Evolutionary conservation across 1,140 invertebrate species (phyloP), one percentile per base, ranked within the genome.

Genomic region (Zaprionus nigranus): DNA sequence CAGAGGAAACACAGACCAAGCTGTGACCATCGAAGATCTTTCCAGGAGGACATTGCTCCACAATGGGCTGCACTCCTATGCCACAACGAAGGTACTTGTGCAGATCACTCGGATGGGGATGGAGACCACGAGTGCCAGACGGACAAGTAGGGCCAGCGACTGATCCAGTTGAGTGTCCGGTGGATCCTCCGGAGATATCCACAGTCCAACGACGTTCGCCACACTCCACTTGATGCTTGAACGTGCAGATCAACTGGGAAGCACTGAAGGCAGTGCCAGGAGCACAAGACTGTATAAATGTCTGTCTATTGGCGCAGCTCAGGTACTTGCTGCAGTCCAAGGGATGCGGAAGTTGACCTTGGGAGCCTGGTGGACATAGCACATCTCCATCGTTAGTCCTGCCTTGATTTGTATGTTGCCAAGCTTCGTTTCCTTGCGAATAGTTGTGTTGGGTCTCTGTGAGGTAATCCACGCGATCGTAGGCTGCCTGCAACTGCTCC

Each of bases 211-310:
- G 36, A 12, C 59, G 40, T 12, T 57, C 11, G 2, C 75, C 68
- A 63, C 93, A 94, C 9, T 93, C 78, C 9, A 96, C 95, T 51
- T 95, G 95, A 26, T 94, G 87, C 1, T 95, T 94, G 92, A 94
- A 94, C 82, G 96, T 95, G 78, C 96, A 96, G 15, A 93, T 91
- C 9, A 93, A 91, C 0, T 93, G 84, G 2, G 82, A 58, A 2
- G 94, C 93, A 92, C 95, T 95, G 75, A 95, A 96, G 0, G 95
- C 93, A 3, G 95, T 96, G 12, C 95, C 95, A 3, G 95, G 94
- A n/a, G 94, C 94, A 91, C 96, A 97, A 15, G 93, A 90, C 91
- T 95, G 94, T 5, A 95, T 85, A 59, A 93, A 94, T 1, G 94
- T 93, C 26, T 86, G 86, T 0, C 95, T 95, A 73, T 94, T 93